Evolutionary conservation across 2,888 invertebrate genomes (phyloP).

Genomic region (Phyto melanocephala): DNA sequence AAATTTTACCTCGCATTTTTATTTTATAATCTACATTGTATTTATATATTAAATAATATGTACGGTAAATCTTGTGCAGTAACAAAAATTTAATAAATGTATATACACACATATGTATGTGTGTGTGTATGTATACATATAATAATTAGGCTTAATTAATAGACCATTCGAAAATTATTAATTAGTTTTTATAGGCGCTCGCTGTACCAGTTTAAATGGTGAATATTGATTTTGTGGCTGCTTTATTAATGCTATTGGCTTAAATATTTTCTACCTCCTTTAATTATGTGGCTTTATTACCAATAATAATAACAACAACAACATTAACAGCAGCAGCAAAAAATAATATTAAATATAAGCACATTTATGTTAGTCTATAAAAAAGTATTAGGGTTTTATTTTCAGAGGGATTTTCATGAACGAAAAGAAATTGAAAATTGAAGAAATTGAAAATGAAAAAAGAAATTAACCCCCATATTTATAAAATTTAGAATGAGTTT

Average conservation of each 20-base stretch:
- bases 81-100: not conserved
- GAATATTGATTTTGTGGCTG: constrained; percentile 79
- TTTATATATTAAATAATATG: not conserved
- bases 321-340: constrained; percentile 21
- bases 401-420: too few relatives aligned
- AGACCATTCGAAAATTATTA: constrained; percentile 80
- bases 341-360: not conserved
- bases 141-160: constrained; percentile 80
- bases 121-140: constrained; percentile 24
- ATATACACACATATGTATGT: not conserved
- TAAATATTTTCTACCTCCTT: constrained; percentile 76
- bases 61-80: too few relatives aligned
- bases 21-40: not conserved
- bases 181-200: constrained; percentile 79
- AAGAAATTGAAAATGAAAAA: too few relatives aligned
- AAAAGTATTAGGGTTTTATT: too few relatives aligned
- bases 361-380: not conserved
- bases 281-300: constrained; percentile 76
- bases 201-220: constrained; percentile 78
- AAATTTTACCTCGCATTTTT: not conserved
- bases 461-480: too few relatives aligned
- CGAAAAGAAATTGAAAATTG: too few relatives aligned
- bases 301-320: constrained; percentile 47
- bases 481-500: too few relatives aligned
- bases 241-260: constrained; percentile 79